phyloP scores from a whole-genome alignment of 2,797 vertebrate genomes.

The Vultur gryphus region DNA sequence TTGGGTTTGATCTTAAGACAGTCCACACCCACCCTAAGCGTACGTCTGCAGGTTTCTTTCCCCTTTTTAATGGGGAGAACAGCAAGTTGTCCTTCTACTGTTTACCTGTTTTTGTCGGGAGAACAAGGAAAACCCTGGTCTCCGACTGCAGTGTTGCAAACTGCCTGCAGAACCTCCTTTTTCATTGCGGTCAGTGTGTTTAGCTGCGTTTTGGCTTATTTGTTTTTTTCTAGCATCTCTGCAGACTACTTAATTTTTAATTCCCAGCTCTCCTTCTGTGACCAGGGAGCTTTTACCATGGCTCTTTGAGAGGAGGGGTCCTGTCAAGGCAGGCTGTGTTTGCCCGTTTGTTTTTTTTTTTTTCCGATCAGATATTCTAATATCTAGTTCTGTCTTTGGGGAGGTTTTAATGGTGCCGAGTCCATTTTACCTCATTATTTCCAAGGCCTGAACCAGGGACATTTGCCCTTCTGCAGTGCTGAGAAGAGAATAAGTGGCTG shows the following conservation, averaged over 20 bases:
- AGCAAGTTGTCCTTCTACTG: background rate
- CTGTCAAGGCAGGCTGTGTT: background rate
- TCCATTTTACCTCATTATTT: background rate
- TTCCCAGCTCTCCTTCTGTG: background rate
- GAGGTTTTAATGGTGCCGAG: background rate
- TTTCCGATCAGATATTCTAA: background rate
- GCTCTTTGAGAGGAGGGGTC: background rate
- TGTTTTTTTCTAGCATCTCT: background rate
- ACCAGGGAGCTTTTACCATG: background rate
- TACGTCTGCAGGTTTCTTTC: background rate
- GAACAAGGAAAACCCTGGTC: background rate
- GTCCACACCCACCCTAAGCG: background rate
- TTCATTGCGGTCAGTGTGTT: background rate
- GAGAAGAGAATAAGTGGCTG: background rate
- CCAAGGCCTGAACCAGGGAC: background rate
- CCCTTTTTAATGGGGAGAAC: background rate
- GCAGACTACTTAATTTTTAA: background rate
- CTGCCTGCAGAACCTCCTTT: background rate
- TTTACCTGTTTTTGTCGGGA: background rate
- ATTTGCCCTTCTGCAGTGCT: background rate
- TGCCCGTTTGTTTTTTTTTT: fast-evolving
- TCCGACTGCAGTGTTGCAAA: fast-evolving
- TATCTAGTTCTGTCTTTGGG: background rate
- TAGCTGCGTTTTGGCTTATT: background rate
- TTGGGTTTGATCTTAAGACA: background rate